Evolutionary conservation across 1,140 invertebrate species (phyloP), one percentile per base, ranked within the genome.

Genomic region (Cotesia glomerata): DNA sequence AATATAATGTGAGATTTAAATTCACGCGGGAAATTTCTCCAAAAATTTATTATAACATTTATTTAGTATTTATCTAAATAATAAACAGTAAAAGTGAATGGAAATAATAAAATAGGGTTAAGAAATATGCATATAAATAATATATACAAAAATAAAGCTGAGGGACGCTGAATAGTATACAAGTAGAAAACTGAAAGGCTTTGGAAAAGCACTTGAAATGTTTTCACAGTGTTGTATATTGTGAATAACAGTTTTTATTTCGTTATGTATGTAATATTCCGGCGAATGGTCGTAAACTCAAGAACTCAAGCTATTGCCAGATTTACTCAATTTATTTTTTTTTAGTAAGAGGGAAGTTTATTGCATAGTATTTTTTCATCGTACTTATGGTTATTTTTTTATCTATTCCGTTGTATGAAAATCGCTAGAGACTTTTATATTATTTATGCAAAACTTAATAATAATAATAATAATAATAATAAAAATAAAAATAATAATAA

Each of bases 201-300:
- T 63, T 51, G 9, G 64, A 49, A 68, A 67, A 52, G 64, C 45
- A 39, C 64, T 61, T 39, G 56, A 52, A 32, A 68, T 51, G 64
- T 45, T 45, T 68, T 61, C 54, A 18, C 65, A 36, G 58, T 65
- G 62, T 72, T 34, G 62, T 26, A 65, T 49, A 34, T 45, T 9
- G 39, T 11, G 64, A 67, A 67, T 73, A 62, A 73, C 70, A 45
- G 59, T 45, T 45, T 65, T 64, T 72, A 72, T 63, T 56, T 14
- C 51, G 62, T 64, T 36, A 56, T 13, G 51, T 61, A 56, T 69
- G 56, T 69, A 36, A 58, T 35, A 61, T 35, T 63, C 18, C 34
- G 4, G 36, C 39, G 39, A 45, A 69, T 59, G 35, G 54, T 61
- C 67, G 54, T 69, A 69, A 69, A 69, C 59, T 16, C 56, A 56